Percentiles rank a stretch among this genome's conserved stretches.
phyloP scores from a whole-genome alignment of 35 echinoderm and acorn worm genomes.

The Strongylocentrotus purpuratus region DNA sequence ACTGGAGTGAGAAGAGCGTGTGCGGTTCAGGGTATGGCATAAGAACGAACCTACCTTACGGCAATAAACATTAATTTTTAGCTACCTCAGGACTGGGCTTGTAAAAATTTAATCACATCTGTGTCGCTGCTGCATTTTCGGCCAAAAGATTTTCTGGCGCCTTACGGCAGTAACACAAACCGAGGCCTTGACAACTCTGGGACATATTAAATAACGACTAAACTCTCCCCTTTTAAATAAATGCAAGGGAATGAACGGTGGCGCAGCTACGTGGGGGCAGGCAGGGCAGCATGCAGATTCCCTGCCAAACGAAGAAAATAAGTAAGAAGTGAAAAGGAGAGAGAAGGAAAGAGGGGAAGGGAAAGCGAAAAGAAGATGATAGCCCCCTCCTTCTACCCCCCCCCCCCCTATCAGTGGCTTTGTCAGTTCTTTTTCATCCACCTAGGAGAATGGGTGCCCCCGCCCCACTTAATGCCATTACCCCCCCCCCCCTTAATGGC shows the following conservation, averaged over 20 bases:
- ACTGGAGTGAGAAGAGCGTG: neutral
- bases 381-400: too few species aligned
- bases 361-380: neutral
- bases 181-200: neutral
- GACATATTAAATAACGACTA: neutral
- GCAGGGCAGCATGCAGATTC: neutral
- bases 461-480: neutral
- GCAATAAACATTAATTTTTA: constrained; percentile 14
- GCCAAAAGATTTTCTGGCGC: neutral
- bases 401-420: too few species aligned
- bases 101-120: constrained; percentile 19
- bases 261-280: neutral
- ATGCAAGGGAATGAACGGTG: neutral
- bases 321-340: neutral
- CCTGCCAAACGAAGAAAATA: neutral
- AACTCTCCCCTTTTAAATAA: neutral
- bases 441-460: too few species aligned
- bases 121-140: neutral
- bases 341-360: neutral
- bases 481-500: neutral
- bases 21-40: neutral
- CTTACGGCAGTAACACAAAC: neutral
- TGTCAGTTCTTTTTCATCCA: too few species aligned
- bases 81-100: neutral
- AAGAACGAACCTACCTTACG: neutral